These are phyloP conservation scores for Mimachlamys varia DNA, from an alignment of 2,888 invertebrate genomes.

Conservation along the genomic window DNA sequence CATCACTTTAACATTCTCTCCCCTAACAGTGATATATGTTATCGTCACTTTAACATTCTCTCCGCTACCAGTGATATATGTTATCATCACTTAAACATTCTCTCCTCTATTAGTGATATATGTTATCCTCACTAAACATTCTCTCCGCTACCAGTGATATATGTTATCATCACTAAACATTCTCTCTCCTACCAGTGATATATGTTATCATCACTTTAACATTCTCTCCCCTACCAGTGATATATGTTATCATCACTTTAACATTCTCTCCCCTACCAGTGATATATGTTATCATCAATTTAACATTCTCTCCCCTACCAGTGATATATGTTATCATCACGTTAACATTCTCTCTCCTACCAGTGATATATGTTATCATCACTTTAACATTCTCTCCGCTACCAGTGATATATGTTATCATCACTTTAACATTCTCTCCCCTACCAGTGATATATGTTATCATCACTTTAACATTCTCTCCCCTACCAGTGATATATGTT, in stretches of 20 bases:
- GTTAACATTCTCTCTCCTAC: slow-evolving; percentile 40
- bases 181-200: slow-evolving; percentile 83
- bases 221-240: slow-evolving; percentile 83
- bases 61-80: slow-evolving; percentile 85
- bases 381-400: slow-evolving; percentile 22
- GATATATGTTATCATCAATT: slow-evolving; percentile 85
- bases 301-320: slow-evolving; percentile 59
- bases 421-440: neutral
- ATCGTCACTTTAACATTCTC: neutral
- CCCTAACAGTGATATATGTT: slow-evolving; percentile 85
- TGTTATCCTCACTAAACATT: slow-evolving; percentile 62
- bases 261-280: slow-evolving; percentile 66
- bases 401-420: slow-evolving; percentile 85
- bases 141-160: slow-evolving; percentile 85
- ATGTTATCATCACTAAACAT: slow-evolving; percentile 62
- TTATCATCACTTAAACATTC: neutral
- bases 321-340: slow-evolving; percentile 85
- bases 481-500: slow-evolving; percentile 85
- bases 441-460: slow-evolving; percentile 85
- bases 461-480: neutral
- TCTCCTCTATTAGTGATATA: slow-evolving; percentile 85
- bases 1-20: neutral
- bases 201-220: slow-evolving; percentile 80
- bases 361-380: slow-evolving; percentile 85
- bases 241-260: slow-evolving; percentile 82